phyloP scores from a whole-genome alignment of 2,888 invertebrate species.

The Cantharis nigra region DNA sequence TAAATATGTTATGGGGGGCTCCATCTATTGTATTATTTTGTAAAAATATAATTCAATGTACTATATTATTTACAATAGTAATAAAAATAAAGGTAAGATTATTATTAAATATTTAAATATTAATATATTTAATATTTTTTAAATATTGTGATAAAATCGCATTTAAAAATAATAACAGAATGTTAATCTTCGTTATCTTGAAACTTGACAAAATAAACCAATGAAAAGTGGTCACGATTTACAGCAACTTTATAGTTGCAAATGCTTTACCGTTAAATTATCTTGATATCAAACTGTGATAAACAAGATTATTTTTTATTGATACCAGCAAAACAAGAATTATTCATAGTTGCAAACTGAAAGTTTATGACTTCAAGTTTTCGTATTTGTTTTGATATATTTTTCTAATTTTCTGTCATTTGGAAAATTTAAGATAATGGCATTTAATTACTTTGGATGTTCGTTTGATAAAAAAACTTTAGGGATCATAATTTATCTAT shows the following conservation, averaged over 20 bases:
- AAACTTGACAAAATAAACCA: slow-evolving; percentile 17
- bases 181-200: slow-evolving; percentile 7
- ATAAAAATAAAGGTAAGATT: too few species aligned
- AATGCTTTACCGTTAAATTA: slow-evolving; percentile 26
- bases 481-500: not conserved
- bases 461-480: not conserved
- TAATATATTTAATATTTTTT: not conserved
- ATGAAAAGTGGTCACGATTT: slow-evolving; percentile 18
- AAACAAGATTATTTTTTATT: slow-evolving; percentile 25
- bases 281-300: slow-evolving; percentile 26
- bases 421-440: too few species aligned
- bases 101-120: not conserved
- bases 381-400: slow-evolving; percentile 10
- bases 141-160: slow-evolving; percentile 9
- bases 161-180: slow-evolving; percentile 7
- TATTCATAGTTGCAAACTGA: slow-evolving; percentile 15
- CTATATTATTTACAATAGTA: too few species aligned
- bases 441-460: not conserved
- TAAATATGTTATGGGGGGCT: too few species aligned
- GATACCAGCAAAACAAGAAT: slow-evolving; percentile 17
- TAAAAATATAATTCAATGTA: not conserved
- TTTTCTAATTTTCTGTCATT: not conserved
- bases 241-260: slow-evolving; percentile 15
- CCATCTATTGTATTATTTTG: too few species aligned
- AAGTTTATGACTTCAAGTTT: slow-evolving; percentile 14